Evolutionary conservation across 2,888 invertebrate species (phyloP).

Genomic region (Platyscelio sp.): DNA sequence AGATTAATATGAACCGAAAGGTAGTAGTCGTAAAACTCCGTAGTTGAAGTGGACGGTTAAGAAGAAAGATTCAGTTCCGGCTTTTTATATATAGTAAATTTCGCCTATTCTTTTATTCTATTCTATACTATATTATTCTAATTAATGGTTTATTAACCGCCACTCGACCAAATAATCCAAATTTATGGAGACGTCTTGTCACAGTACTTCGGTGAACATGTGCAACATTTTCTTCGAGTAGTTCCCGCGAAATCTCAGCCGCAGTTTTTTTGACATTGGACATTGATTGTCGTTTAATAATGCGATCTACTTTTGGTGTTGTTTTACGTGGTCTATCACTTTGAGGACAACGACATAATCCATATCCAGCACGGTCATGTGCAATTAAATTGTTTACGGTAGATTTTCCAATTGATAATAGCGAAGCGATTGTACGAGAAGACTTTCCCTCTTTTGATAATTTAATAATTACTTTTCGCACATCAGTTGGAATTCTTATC

Average conservation of each 20-base stretch:
- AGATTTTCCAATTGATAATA: conserved; percentile 10
- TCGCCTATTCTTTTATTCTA: no score
- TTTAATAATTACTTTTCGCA: background rate
- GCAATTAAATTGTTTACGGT: background rate
- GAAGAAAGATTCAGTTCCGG: no score
- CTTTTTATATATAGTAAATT: no score
- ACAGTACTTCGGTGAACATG: conserved; percentile 34
- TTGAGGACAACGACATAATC: background rate
- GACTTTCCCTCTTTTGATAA: conserved; percentile 15
- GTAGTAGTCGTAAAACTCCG: no score
- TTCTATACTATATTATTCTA: no score
- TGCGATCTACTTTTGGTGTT: background rate
- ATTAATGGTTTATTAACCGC: conserved; percentile 31
- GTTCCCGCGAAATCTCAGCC: background rate
- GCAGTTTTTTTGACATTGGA: background rate
- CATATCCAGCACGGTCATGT: background rate
- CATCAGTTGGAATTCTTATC: conserved; percentile 1
- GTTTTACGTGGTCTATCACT: conserved; percentile 5
- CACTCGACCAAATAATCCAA: conserved; percentile 40
- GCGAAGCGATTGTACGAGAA: background rate
- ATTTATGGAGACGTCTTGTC: conserved; percentile 26
- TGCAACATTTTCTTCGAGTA: background rate
- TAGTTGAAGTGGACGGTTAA: no score
- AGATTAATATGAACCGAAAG: no score
- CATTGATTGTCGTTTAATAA: background rate